Evolutionary conservation across 2,888 invertebrate genomes (phyloP).

Genomic region (Rhaphigaster nebulosa): DNA sequence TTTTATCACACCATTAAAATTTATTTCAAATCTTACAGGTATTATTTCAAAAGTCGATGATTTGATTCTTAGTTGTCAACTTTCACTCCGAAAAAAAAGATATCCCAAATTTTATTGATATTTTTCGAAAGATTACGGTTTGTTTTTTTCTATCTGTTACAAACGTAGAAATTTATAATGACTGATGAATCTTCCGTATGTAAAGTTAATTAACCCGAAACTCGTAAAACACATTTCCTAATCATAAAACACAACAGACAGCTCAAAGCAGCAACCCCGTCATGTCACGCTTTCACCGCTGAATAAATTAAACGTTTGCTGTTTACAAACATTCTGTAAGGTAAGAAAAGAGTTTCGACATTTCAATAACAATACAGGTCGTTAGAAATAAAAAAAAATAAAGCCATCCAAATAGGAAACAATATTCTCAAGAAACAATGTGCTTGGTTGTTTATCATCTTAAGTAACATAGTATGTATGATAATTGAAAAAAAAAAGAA

Average conservation of each 20-base stretch:
- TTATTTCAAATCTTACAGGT: too few relatives aligned
- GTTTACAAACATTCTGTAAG: background rate
- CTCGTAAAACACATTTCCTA: background rate
- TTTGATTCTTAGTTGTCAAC: too few relatives aligned
- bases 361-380: background rate
- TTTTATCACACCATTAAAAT: too few relatives aligned
- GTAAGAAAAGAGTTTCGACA: background rate
- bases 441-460: background rate
- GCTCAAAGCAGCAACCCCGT: background rate
- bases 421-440: background rate
- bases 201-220: background rate
- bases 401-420: background rate
- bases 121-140: too few relatives aligned
- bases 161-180: too few relatives aligned
- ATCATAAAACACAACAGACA: background rate
- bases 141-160: too few relatives aligned
- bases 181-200: background rate
- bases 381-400: background rate
- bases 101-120: too few relatives aligned
- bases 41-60: too few relatives aligned
- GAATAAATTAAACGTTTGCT: conserved; percentile 7
- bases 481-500: too few relatives aligned
- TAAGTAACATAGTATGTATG: too few relatives aligned
- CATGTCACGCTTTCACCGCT: background rate
- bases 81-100: too few relatives aligned